A percentile compares a stretch with the other conserved stretches of the same genome.
Evolutionary conservation across 1,140 invertebrate genomes (phyloP).

Genomic region (Cotesia typhae): DNA sequence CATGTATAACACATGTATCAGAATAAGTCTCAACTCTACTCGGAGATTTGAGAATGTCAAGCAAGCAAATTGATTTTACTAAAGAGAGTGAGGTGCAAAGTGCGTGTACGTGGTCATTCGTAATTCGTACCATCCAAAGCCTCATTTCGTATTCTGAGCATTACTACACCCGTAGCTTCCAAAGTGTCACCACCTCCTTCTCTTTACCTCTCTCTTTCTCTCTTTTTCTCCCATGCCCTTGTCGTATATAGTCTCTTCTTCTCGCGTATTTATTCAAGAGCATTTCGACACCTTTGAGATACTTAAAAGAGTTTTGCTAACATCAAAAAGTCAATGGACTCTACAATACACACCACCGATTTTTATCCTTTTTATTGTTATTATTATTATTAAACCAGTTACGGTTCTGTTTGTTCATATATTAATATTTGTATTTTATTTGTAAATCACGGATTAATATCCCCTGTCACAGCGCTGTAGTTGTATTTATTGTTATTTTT

Average conservation of each 20-base stretch:
- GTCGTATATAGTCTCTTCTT: no score
- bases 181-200: background rate
- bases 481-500: background rate
- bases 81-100: background rate
- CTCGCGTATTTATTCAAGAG: constrained; percentile 41
- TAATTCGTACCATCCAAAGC: constrained; percentile 32
- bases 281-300: constrained; percentile 43
- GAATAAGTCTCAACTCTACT: background rate
- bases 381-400: background rate
- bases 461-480: no score
- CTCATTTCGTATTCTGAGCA: constrained; percentile 39
- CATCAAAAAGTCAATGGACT: constrained; percentile 23
- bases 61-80: constrained; percentile 14
- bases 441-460: background rate
- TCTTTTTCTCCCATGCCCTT: no score
- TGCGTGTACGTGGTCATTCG: constrained; percentile 33
- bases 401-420: background rate
- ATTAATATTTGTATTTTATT: background rate
- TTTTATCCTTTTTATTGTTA: background rate
- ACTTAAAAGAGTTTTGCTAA: constrained; percentile 35
- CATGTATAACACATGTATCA: no score
- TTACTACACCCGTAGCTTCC: background rate
- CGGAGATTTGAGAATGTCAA: constrained; percentile 6
- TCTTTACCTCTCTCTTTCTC: constrained; percentile 9
- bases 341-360: no score